Base-by-base conservation (phyloP, 2,113 vertebrate genomes). In the Haplochromis burtoni region DNA sequence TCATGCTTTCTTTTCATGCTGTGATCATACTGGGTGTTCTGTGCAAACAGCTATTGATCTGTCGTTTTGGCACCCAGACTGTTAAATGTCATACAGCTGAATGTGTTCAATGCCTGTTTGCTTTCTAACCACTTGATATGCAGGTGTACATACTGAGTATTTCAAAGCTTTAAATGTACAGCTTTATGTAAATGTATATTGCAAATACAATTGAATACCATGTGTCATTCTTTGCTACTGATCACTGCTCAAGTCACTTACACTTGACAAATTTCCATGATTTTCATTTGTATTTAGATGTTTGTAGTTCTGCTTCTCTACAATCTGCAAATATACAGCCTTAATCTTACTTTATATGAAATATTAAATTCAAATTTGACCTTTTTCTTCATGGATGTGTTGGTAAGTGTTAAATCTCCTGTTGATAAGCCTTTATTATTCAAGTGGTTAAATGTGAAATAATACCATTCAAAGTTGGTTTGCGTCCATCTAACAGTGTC, bases 401-500 rank as follows among this genome's bases (percentile, higher is more conserved):
- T 17, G 89, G 91, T 85, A 89, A 87, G 85, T 91, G 45, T 51
- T 29, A 5, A 17, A 19, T n/a, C 47, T 59, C 2, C 6, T 29
- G 24, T 29, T 47, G 21, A 47, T 11, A 47, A 76, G 40, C 3
- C 7, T 49, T 81, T 47, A 66, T 80, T n/a, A 19, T 49, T n/a
- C 4, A 47, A 45, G 19, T 7, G 7, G 10, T 35, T 47, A 47
- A 45, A 76, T 76, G 14, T 47, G 42, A 61, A 78, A 5, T 24
- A 26, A 42, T 13, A 35, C 21, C n/a, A 19, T 71, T 14, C 47
- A 8, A 31, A 11, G 54, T 3, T 84, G 47, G 86, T 97, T 95
- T 97, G 95, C 94, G 96, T 96, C 95, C 96, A 90, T 90, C 97
- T 98, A 97, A 98, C 96, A 31, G 94, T 97, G 96, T 97, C 96